Conservation (phyloP, 37 sponge, comb jelly and placozoan genomes). For the Mnemiopsis leidyi region DNA sequence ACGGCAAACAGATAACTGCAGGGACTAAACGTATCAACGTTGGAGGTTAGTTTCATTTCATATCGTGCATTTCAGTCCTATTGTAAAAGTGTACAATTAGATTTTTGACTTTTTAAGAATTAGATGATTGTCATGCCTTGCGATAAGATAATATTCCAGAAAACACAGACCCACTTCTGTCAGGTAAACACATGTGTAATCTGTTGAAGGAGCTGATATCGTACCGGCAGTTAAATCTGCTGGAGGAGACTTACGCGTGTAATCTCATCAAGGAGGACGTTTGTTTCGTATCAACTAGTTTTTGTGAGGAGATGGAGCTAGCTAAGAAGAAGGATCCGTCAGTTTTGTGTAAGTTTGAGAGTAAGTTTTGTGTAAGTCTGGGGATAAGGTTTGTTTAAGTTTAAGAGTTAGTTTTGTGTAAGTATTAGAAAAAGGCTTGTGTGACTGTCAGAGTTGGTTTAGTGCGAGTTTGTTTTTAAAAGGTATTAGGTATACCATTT, state of each 20-base stretch:
- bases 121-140: no score
- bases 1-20: constrained; percentile 69
- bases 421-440: no score
- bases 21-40: constrained; percentile 82
- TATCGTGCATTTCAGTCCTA: background rate
- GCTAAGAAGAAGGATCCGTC: constrained; percentile 64
- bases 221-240: constrained; percentile 92
- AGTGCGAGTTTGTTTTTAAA: no score
- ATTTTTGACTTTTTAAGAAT: no score
- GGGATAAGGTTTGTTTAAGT: no score
- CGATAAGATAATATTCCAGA: no score
- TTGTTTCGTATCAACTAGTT: constrained; percentile 84
- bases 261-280: constrained; percentile 97
- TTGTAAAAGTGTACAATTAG: no score
- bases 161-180: no score
- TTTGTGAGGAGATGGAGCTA: constrained; percentile 77
- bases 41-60: constrained; percentile 71
- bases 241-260: constrained; percentile 96
- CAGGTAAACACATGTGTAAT: constrained; percentile 86
- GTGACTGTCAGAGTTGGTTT: no score
- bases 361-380: background rate
- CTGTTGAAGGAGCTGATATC: constrained; percentile 92
- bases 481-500: no score
- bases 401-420: no score
- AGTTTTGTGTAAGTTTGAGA: background rate